Conservation (phyloP, 2,888 invertebrate species). For the Cataglyphis altisquamis region DNA sequence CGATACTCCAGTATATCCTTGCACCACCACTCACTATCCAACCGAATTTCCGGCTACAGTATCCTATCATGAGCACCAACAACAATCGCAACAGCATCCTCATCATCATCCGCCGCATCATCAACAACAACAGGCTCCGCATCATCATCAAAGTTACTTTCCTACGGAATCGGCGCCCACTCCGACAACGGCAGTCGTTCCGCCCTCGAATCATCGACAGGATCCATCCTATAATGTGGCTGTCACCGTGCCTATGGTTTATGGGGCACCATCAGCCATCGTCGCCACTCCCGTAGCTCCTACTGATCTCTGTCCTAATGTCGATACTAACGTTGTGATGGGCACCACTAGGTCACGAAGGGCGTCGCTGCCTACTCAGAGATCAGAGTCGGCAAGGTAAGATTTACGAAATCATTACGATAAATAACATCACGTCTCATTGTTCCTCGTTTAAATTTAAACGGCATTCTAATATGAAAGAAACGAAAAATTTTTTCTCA, state of each 20-base stretch:
- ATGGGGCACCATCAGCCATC: conserved; percentile 79
- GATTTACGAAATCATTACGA: background rate
- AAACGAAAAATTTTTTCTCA: background rate
- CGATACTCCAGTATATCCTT: conserved; percentile 86
- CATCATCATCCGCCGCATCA: conserved; percentile 80
- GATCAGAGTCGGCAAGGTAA: conserved; percentile 92
- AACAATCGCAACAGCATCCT: conserved; percentile 86
- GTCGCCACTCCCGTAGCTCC: conserved; percentile 86
- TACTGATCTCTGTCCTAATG: conserved; percentile 89
- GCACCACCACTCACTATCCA: conserved; percentile 78
- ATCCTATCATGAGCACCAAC: conserved; percentile 84
- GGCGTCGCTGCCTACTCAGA: conserved; percentile 92
- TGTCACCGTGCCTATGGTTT: conserved; percentile 81
- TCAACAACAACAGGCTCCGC: conserved; percentile 82
- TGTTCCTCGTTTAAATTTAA: conserved; percentile 18
- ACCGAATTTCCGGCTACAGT: conserved; percentile 78
- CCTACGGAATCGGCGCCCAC: conserved; percentile 79
- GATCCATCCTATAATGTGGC: conserved; percentile 77
- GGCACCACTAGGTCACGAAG: conserved; percentile 90
- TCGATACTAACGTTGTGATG: conserved; percentile 82
- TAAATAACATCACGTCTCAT: conserved; percentile 10
- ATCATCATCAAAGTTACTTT: conserved; percentile 79
- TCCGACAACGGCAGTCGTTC: conserved; percentile 85
- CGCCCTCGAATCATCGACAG: conserved; percentile 78
- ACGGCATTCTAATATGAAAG: background rate